Conservation (phyloP, 2,888 invertebrate species). For the Dryobota labecula region DNA sequence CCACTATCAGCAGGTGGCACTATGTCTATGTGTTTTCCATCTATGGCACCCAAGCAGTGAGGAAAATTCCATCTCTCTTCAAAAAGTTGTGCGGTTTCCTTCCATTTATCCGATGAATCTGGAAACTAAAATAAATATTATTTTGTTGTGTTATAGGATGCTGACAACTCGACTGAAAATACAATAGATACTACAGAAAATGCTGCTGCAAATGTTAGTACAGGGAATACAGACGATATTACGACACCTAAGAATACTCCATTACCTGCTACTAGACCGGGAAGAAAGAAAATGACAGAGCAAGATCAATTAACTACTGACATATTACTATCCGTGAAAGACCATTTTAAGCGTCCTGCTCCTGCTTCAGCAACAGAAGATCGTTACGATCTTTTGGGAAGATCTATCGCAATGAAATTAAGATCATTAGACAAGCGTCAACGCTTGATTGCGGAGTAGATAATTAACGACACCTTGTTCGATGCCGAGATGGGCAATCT, state of each 20-base stretch:
- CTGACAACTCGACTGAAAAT: not conserved
- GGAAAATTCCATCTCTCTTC: no score
- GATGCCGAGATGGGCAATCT: constrained; percentile 44
- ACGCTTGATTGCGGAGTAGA: constrained; percentile 52
- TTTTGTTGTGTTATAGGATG: constrained; percentile 7
- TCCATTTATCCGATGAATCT: not conserved
- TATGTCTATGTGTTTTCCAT: no score
- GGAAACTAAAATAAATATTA: not conserved
- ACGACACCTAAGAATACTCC: not conserved
- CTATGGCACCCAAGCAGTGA: no score
- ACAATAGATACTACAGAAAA: no score
- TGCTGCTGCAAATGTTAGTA: no score
- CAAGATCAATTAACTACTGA: constrained; percentile 6
- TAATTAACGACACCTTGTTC: constrained; percentile 56
- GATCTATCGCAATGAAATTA: constrained; percentile 2
- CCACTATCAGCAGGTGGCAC: no score
- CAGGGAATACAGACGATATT: not conserved
- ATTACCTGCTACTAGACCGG: not conserved
- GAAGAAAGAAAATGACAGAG: not conserved
- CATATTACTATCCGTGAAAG: not conserved
- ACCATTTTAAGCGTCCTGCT: constrained; percentile 9
- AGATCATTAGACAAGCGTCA: constrained; percentile 9
- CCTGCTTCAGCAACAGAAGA: not conserved
- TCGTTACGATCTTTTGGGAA: constrained; percentile 10
- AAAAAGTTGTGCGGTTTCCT: no score